Evolutionary conservation across 2,888 invertebrate species (phyloP).

Genomic region (Disparrhopalites patrizii): DNA sequence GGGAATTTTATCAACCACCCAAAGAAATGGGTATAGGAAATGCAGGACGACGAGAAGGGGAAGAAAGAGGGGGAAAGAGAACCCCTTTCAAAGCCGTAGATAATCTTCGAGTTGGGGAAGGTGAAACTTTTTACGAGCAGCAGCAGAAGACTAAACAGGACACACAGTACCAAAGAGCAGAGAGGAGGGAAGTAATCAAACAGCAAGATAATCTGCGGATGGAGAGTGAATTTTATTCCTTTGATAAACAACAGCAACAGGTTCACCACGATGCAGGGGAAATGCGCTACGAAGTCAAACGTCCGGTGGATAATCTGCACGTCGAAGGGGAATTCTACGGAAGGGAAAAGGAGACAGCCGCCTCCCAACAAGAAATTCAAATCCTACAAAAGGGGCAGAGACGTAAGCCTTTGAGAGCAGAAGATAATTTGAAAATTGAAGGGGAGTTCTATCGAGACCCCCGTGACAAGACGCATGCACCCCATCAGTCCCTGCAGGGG

Average conservation of each 20-base stretch:
- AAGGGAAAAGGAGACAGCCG: slow-evolving; percentile 51
- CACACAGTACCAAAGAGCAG: too few relatives aligned
- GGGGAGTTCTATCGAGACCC: slow-evolving; percentile 52
- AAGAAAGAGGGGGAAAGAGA: slow-evolving; percentile 56
- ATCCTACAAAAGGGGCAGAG: slow-evolving; percentile 53
- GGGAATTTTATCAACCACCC: slow-evolving; percentile 57
- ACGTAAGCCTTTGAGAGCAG: slow-evolving; percentile 52
- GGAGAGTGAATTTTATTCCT: slow-evolving; percentile 51
- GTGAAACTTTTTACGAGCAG: too few relatives aligned
- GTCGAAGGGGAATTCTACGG: slow-evolving; percentile 53
- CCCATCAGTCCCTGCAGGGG: neutral
- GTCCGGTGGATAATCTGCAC: slow-evolving; percentile 55
- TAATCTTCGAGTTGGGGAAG: slow-evolving; percentile 57
- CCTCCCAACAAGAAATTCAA: slow-evolving; percentile 45
- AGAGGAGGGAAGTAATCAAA: slow-evolving; percentile 24
- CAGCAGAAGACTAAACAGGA: too few relatives aligned
- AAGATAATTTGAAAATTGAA: slow-evolving; percentile 57
- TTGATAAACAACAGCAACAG: slow-evolving; percentile 45
- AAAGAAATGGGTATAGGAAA: too few relatives aligned
- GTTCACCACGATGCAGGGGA: slow-evolving; percentile 54
- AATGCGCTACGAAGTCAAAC: slow-evolving; percentile 56
- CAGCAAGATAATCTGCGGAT: slow-evolving; percentile 50
- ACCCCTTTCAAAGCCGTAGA: slow-evolving; percentile 55
- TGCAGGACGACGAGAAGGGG: too few relatives aligned
- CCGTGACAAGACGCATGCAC: neutral